These are phyloP conservation scores for Triplophysa rosa DNA, from an alignment of 2,113 vertebrate species.

Conservation along the genomic window DNA sequence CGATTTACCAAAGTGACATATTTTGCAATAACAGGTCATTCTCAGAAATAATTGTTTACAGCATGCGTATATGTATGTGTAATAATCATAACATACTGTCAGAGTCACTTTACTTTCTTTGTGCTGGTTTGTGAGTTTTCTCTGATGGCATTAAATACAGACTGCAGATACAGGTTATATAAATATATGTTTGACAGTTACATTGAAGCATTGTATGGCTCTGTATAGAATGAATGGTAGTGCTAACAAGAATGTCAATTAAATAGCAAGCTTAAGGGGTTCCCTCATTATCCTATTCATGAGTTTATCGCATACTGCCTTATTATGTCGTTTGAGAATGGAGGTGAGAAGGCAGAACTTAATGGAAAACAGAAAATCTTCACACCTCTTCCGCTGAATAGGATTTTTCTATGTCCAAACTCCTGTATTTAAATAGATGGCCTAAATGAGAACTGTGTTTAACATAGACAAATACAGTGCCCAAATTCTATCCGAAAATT, in stretches of 20 bases:
- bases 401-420: background rate
- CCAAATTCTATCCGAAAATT: slow-evolving; percentile 30
- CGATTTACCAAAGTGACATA: background rate
- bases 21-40: background rate
- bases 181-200: slow-evolving; percentile 17
- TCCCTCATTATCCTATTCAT: slow-evolving; percentile 58
- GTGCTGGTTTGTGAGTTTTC: background rate
- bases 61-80: background rate
- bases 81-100: background rate
- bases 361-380: slow-evolving; percentile 33
- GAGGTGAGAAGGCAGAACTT: slow-evolving; percentile 43
- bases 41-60: background rate
- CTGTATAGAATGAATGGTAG: slow-evolving; percentile 14
- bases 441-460: slow-evolving; percentile 7
- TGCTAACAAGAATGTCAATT: slow-evolving; percentile 21
- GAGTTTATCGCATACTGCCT: slow-evolving; percentile 37
- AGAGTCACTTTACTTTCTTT: background rate
- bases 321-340: slow-evolving; percentile 33
- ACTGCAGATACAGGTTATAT: background rate
- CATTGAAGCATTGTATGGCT: background rate
- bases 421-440: background rate
- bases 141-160: background rate
- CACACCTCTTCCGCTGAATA: slow-evolving; percentile 1
- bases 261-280: slow-evolving; percentile 29
- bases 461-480: slow-evolving; percentile 19